These are phyloP conservation scores for Toxotes jaculatrix DNA, from an alignment of 2,113 vertebrate species.

Conservation along the genomic window DNA sequence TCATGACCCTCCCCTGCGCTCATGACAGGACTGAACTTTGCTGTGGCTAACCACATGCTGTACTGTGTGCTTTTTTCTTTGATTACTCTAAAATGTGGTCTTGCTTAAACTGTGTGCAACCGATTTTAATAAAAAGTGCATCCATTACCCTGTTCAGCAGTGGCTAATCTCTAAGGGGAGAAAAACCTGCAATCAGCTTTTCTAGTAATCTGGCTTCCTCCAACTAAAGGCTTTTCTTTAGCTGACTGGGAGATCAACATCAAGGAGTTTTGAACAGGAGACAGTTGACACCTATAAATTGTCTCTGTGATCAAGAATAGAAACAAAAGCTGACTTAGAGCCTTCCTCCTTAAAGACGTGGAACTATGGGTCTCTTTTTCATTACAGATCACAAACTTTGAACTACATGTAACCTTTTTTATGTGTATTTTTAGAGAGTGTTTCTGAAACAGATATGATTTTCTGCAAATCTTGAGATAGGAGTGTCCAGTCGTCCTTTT, in stretches of 20 bases:
- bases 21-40: constrained; percentile 52
- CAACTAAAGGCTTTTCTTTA: constrained; percentile 16
- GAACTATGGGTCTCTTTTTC: constrained; percentile 1
- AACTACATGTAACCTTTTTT: constrained; percentile 4
- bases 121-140: constrained; percentile 33
- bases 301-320: constrained; percentile 1
- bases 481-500: neutral
- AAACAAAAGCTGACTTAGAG: neutral
- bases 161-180: constrained; percentile 2
- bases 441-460: constrained; percentile 11
- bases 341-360: neutral
- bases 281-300: constrained; percentile 31
- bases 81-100: constrained; percentile 31
- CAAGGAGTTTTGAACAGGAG: neutral
- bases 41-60: constrained; percentile 42
- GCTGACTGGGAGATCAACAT: constrained; percentile 20
- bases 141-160: constrained; percentile 10
- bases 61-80: constrained; percentile 20
- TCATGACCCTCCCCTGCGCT: constrained; percentile 50
- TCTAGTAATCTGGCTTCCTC: neutral
- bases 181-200: neutral
- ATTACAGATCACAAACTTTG: neutral
- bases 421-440: neutral
- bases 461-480: neutral
- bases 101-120: constrained; percentile 8